Evolutionary conservation across 2,888 invertebrate species (phyloP), one percentile per base, ranked within the genome.

Genomic region (Balanococcus diminutus): DNA sequence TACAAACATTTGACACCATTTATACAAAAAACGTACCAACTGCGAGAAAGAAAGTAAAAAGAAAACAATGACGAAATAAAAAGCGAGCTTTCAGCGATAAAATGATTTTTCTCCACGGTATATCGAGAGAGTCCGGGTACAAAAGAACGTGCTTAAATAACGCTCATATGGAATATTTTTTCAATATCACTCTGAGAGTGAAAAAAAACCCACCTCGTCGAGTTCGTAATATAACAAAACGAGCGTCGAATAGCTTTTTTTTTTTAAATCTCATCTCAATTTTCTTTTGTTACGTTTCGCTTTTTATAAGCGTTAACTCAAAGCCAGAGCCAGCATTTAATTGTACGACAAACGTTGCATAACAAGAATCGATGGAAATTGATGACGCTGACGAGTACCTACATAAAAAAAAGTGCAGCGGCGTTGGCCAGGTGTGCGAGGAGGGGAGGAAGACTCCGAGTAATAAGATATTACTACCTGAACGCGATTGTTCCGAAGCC

Each of bases 401-500:
- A 36, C 31, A 75, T 75, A 36, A 56, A 79, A 56, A 79, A 28
- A 36, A 79, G 36, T 36, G 75, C 36, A 79, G 8, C 36, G 46
- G 36, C 51, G 82, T 32, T 4, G 25, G 82, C 56, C 36, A 32
- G 56, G 42, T 32, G 82, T 14, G 31, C 11, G 51, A 5, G 31
- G 1, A 82, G 25, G 16, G 46, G 46, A n/a, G 19, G 46, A 31
- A 31, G 51, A 82, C 39, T 22, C 25, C 39, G 22, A 31, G 83
- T 83, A 83, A 83, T 83, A 61, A 56, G 83, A 83, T 83, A 83
- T 83, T 83, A 83, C 61, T 61, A 83, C 61, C 83, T 56, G 83
- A 83, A 83, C 51, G 83, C 83, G 83, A 83, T 83, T 83, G 83
- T 83, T 83, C 83, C 83, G 83, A 83, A 83, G 83, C 83, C 19